phyloP scores from a whole-genome alignment of 2,888 invertebrate species.

The Eupithecia vulgata region DNA sequence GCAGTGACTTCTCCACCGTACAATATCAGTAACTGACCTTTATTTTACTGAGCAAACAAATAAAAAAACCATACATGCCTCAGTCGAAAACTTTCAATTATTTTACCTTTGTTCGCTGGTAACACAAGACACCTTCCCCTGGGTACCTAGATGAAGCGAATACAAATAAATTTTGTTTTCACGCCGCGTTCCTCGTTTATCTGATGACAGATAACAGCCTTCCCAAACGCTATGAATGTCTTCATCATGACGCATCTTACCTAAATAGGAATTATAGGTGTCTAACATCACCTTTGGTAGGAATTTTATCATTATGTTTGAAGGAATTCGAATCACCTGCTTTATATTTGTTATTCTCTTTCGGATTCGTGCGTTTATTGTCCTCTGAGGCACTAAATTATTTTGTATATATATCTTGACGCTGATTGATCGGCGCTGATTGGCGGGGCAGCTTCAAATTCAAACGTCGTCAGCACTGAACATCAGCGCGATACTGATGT shows the following conservation, averaged over 20 bases:
- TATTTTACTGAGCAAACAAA: too few relatives aligned
- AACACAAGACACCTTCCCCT: neutral
- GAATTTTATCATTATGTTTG: neutral
- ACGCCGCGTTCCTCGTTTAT: constrained; percentile 73
- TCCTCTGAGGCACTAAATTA: neutral
- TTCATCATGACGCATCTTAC: constrained; percentile 56
- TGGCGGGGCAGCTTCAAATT: neutral
- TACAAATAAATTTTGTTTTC: constrained; percentile 73
- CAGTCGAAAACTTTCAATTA: neutral
- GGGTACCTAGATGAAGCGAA: constrained; percentile 66
- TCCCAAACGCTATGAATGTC: constrained; percentile 58
- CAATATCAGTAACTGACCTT: too few relatives aligned
- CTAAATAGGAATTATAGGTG: constrained; percentile 42
- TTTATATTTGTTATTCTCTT: neutral
- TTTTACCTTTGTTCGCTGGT: neutral
- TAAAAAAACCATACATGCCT: neutral
- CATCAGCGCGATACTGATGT: neutral
- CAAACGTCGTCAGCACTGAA: too few relatives aligned
- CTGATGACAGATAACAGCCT: constrained; percentile 66
- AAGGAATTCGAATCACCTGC: neutral
- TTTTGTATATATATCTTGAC: neutral
- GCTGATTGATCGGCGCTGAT: neutral
- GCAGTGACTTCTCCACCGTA: too few relatives aligned
- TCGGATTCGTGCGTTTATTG: neutral
- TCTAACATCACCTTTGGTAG: constrained; percentile 10